Evolutionary conservation across 1,140 invertebrate genomes (phyloP).

Genomic region (Eriosoma lanigerum): DNA sequence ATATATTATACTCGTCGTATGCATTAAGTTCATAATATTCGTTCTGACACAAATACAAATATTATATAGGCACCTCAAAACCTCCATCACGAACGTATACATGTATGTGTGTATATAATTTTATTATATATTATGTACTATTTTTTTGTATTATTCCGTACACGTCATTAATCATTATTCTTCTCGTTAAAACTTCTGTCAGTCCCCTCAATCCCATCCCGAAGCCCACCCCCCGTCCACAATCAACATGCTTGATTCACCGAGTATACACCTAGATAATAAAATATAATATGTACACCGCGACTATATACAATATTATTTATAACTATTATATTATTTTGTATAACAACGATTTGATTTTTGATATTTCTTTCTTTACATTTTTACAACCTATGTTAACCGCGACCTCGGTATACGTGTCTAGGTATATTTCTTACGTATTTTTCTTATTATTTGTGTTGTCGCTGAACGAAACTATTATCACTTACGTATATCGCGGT

Average conservation of each 20-base stretch:
- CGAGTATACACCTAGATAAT: not conserved
- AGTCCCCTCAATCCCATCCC: not conserved
- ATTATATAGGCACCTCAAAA: too few relatives aligned
- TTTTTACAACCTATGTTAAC: not conserved
- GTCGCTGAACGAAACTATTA: not conserved
- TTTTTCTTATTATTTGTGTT: not conserved
- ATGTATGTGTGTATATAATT: not conserved
- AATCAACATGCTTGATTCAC: constrained; percentile 2
- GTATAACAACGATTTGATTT: constrained; percentile 1
- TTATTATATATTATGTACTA: not conserved
- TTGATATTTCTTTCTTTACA: not conserved
- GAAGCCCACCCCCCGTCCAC: not conserved
- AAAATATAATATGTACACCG: too few relatives aligned
- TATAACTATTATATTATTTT: not conserved
- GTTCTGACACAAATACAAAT: not conserved
- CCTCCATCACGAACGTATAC: too few relatives aligned
- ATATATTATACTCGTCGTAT: too few relatives aligned
- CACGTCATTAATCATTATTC: constrained; percentile 46
- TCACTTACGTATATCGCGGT: too few relatives aligned
- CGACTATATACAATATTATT: not conserved
- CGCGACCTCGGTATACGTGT: not conserved
- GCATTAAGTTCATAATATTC: too few relatives aligned
- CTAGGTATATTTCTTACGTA: not conserved
- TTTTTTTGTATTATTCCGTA: constrained; percentile 21
- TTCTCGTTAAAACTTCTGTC: constrained; percentile 50